Evolutionary conservation across 1,140 invertebrate species (phyloP).

Genomic region (Metopolophium dirhodum): DNA sequence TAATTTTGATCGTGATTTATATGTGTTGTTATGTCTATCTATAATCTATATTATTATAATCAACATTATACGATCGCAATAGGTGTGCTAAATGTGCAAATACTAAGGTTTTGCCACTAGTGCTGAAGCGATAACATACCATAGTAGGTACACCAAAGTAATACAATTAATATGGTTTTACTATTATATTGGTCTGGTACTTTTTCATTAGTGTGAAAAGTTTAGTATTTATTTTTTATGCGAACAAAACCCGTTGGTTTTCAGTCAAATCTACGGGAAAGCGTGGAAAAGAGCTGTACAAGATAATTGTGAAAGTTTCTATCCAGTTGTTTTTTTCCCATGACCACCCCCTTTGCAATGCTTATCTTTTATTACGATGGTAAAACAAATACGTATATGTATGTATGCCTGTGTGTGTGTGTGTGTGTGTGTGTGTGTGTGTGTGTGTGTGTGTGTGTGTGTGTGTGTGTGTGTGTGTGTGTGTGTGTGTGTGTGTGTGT

Average conservation of each 20-base stretch:
- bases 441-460: background rate
- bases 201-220: conserved; percentile 34
- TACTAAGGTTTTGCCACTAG: background rate
- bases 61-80: no score
- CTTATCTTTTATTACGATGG: conserved; percentile 32
- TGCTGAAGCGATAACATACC: background rate
- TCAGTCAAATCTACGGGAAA: background rate
- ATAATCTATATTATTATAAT: no score
- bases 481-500: background rate
- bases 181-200: background rate
- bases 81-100: background rate
- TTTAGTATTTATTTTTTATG: conserved; percentile 18
- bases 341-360: conserved; percentile 14
- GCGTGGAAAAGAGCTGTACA: conserved; percentile 16
- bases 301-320: conserved; percentile 45
- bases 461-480: background rate
- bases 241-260: conserved; percentile 10
- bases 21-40: no score
- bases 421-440: background rate
- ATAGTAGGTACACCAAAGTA: background rate
- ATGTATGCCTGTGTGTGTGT: background rate
- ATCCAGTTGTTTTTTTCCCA: background rate
- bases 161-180: background rate
- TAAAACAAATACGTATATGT: conserved; percentile 36
- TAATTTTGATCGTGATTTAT: no score